Evolutionary conservation across 2,113 vertebrate species (phyloP), one percentile per base, ranked within the genome.

Genomic region (Trinectes maculatus): DNA sequence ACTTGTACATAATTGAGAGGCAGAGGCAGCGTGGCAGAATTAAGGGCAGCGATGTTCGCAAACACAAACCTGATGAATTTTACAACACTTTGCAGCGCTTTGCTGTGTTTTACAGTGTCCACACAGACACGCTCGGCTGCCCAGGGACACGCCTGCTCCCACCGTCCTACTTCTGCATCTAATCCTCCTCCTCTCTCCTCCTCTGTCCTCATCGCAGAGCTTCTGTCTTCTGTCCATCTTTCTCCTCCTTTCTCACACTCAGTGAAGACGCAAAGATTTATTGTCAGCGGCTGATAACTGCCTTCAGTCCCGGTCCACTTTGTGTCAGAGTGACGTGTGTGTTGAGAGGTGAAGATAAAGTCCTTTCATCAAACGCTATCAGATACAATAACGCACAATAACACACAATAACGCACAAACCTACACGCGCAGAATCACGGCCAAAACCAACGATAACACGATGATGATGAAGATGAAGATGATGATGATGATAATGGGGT

Each of bases 31-130:
- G 8, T 40, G 39, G 48, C 48, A 0, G 43, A 54, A 48, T 74
- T 46, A 44, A 69, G 71, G 71, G 65, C 59, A 2, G 68, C 64
- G 0, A 24, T 48, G 83, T 80, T 74, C 12, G 1, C 77, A 80
- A 77, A 85, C 67, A 74, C 61, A 85, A 79, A 81, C 74, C 68
- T 63, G 59, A 87, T 85, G 65, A 87, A 84, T 87, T 85, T 86
- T 89, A 79, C 83, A 87, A 70, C 67, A 85, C 78, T 60, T 80
- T 0, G 33, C 67, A 48, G 73, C 63, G 36, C 76, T 71, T 68
- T 48, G 21, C 79, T 10, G 66, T 86, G 77, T 86, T 84, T 74
- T 68, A 86, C 86, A 86, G 70, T 46, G 7, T 28, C n/a, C 69
- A 56, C 72, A 70, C 28, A 15, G 57, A 80, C 65, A 64, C 13